These are phyloP conservation scores for Neodon shergylaensis DNA, from an alignment of 2,113 vertebrate genomes.

Conservation along the genomic window DNA sequence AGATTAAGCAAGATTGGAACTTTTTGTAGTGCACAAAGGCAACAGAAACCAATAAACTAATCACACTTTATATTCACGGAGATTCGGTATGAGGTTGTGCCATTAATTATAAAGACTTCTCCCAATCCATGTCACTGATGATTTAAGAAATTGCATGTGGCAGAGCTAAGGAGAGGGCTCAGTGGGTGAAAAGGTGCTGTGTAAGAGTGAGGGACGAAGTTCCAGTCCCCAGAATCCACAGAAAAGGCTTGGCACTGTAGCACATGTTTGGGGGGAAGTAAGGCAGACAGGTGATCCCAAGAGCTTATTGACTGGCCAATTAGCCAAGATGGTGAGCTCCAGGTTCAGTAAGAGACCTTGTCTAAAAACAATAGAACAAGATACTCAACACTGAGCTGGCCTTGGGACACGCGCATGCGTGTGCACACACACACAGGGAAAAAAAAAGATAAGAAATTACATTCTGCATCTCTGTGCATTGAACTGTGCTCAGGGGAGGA, in stretches of 20 bases:
- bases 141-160: neutral
- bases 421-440: neutral
- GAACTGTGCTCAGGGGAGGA: neutral
- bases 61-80: neutral
- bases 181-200: neutral
- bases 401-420: neutral
- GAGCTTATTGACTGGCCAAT: no score
- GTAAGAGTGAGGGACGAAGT: neutral
- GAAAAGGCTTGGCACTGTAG: no score
- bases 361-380: neutral
- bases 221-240: neutral
- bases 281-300: neutral
- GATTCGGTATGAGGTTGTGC: neutral
- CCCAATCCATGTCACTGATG: neutral
- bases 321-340: neutral
- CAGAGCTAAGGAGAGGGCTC: neutral
- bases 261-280: no score
- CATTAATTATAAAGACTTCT: neutral
- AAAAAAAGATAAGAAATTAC: neutral
- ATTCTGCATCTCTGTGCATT: constrained; percentile 19
- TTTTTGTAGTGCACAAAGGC: neutral
- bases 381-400: neutral
- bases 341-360: neutral
- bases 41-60: neutral
- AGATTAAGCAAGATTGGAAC: neutral